Base-by-base conservation (phyloP, 2,888 invertebrate genomes). In the Monoplex corrugatus region DNA sequence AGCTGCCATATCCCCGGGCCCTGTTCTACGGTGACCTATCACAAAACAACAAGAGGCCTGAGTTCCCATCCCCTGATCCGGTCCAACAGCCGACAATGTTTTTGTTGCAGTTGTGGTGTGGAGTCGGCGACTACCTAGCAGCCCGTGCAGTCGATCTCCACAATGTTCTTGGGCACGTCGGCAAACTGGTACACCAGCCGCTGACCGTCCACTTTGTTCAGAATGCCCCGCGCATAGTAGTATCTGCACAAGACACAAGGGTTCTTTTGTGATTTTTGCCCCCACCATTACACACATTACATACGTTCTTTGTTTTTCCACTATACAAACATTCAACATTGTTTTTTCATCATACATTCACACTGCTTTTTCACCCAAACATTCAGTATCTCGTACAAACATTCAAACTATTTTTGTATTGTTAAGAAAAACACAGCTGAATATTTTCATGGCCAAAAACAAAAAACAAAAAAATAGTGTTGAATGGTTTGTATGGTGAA, bases 151-250 rank as follows among this genome's bases (percentile, higher is more conserved):
- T 99, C 99, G 95, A 99, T 99, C 97, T 99, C 99, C 92, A 99
- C 97, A 95, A 99, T 99, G 97, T 99, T 98, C 97, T 99, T 99
- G 95, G 99, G 99, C 96, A 99, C 99, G 96, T 99, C 99, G 92
- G 99, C 99, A 97, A 99, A 99, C 97, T 99, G 99, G 97, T 99
- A 99, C 90, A 99, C 99, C 94, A 99, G 97, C 93, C 99, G 97
- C 96, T 99, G 99, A 40, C 99, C 99, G 97, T 99, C 99, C 91
- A 99, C 99, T 97, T 99, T 99, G 94, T 99, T 99, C 94, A 99
- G 97, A 96, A 99, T 99, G 93, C 99, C 99, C 93, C 99, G 97
- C 96, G 99, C 99, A 97, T 99, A 99, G 97, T 99, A 99, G 96
- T 99, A 99, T 96, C 95, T 95, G 94, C 13, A 93, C 92, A 80